Evolutionary conservation across 2,888 invertebrate species (phyloP), one percentile per base, ranked within the genome.

Genomic region (Diplazon laetatorius): DNA sequence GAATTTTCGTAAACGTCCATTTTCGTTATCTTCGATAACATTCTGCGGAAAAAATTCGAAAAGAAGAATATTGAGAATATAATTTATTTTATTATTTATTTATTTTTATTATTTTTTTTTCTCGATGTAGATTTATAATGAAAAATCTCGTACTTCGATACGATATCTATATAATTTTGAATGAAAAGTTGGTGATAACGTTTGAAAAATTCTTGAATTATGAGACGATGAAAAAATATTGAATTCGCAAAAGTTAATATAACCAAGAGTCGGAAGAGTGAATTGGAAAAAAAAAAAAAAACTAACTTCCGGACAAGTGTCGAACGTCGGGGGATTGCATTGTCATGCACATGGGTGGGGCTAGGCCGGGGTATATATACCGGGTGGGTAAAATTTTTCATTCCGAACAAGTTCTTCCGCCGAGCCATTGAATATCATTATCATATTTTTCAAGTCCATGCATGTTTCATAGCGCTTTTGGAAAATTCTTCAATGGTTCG

Each of bases 21-120:
- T 14, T 80, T 70, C 62, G 37, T 70, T 69, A 70, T 57, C 0
- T 18, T 10, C 9, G 44, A 12, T 4, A 9, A 22, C 30, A 37
- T 68, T 44, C 76, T 79, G n/a, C n/a, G n/a, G 76, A 48, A 83
- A 71, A 65, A 81, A 68, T 12, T 65, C 73, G 44, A 16, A 37
- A 72, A 25, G 59, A 14, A 20, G 70, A 35, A 42, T 3, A 14
- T 44, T 22, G 3, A 16, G 16, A 22, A 48, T 3, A 16, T 39
- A 22, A 37, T 5, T 30, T 35, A 25, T 18, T 46, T 9, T 16
- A 35, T 35, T 55, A 8, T 18, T 9, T 18, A 48, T 9, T 48
- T 9, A 18, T 18, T 10, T 18, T 30, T 30, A 5, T 30, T 30
- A 6, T 2, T 30, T 30, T 30, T n/a, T n/a, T n/a, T n/a, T n/a